phyloP scores from a whole-genome alignment of 2,113 vertebrate species.

The Crocuta crocuta region DNA sequence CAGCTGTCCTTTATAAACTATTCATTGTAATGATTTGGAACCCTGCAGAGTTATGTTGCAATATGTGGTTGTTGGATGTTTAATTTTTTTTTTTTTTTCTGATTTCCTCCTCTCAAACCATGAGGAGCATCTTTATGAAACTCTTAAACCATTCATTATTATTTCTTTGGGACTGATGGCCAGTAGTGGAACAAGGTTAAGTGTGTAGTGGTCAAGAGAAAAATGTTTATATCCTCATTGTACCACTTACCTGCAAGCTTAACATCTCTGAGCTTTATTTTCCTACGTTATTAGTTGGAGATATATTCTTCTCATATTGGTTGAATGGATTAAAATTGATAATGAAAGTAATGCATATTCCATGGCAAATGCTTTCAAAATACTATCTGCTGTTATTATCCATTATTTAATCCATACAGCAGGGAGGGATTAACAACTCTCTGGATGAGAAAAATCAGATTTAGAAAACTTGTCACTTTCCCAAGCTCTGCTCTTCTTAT shows the following conservation, averaged over 20 bases:
- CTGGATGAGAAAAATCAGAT: background rate
- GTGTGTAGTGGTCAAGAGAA: background rate
- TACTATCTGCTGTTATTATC: background rate
- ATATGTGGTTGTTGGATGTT: background rate
- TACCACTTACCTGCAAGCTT: background rate
- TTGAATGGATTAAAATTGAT: background rate
- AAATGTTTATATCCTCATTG: too few relatives aligned
- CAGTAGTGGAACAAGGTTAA: background rate
- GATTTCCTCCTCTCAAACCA: background rate
- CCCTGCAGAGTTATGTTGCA: background rate
- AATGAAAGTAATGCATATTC: background rate
- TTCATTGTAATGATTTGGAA: background rate
- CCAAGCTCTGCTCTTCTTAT: background rate
- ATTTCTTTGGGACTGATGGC: background rate
- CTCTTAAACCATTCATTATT: background rate
- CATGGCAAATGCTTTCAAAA: background rate
- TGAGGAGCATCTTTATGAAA: background rate
- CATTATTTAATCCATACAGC: background rate
- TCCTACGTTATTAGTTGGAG: background rate
- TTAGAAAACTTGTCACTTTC: slow-evolving; percentile 15
- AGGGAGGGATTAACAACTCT: slow-evolving; percentile 14
- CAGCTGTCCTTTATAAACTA: background rate
- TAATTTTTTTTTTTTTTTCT: background rate
- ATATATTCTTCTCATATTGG: background rate
- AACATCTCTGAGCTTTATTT: slow-evolving; percentile 20